Conservation (phyloP, 2,797 vertebrate genomes). For the Numenius phaeopus region DNA sequence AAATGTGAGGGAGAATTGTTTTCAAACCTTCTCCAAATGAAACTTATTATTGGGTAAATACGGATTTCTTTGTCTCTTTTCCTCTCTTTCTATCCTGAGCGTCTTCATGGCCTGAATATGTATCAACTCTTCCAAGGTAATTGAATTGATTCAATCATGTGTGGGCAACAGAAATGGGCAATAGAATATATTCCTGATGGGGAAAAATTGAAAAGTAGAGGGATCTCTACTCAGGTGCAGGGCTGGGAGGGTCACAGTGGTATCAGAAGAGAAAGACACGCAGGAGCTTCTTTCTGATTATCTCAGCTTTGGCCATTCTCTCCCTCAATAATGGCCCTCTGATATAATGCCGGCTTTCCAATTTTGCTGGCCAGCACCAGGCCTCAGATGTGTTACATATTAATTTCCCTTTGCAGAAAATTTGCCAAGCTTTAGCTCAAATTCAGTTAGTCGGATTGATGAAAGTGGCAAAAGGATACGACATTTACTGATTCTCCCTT, state of each 20-base stretch:
- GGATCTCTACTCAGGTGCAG: slow-evolving; percentile 73
- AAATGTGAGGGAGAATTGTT: slow-evolving; percentile 98
- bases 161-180: slow-evolving; percentile 90
- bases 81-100: slow-evolving; percentile 68
- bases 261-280: slow-evolving; percentile 85
- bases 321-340: slow-evolving; percentile 86
- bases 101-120: slow-evolving; percentile 91
- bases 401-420: slow-evolving; percentile 96
- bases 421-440: slow-evolving; percentile 91
- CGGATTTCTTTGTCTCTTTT: slow-evolving; percentile 92
- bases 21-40: slow-evolving; percentile 97
- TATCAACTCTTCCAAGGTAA: slow-evolving; percentile 92
- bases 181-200: slow-evolving; percentile 89
- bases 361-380: slow-evolving; percentile 85
- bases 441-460: slow-evolving; percentile 99
- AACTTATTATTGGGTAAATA: slow-evolving; percentile 99
- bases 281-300: slow-evolving; percentile 93
- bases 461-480: slow-evolving; percentile 97
- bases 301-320: slow-evolving; percentile 87
- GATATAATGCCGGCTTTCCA: slow-evolving; percentile 87
- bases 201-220: slow-evolving; percentile 89
- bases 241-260: slow-evolving; percentile 80
- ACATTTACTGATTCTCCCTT: slow-evolving; percentile 98
- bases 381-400: slow-evolving; percentile 97
- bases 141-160: slow-evolving; percentile 98